phyloP scores from a whole-genome alignment of 1,140 invertebrate genomes.

The Bombus fervidus region DNA sequence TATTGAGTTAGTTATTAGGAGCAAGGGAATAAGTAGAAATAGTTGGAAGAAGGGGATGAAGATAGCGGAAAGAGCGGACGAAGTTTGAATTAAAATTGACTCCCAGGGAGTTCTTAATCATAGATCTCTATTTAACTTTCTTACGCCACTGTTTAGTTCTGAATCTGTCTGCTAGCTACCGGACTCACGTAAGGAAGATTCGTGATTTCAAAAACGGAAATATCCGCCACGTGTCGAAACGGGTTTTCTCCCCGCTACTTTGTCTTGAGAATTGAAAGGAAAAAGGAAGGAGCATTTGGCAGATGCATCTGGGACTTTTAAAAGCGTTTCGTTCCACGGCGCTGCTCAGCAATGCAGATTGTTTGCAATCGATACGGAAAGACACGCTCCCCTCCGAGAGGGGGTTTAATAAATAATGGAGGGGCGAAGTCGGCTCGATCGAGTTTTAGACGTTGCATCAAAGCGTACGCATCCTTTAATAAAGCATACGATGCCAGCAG shows the following conservation, averaged over 20 bases:
- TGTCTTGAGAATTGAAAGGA: neutral
- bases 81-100: slow-evolving; percentile 24
- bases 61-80: neutral
- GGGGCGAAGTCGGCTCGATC: slow-evolving; percentile 39
- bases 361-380: slow-evolving; percentile 36
- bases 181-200: neutral
- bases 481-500: slow-evolving; percentile 55
- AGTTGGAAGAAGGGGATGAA: neutral
- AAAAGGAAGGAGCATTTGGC: too few species aligned
- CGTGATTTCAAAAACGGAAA: neutral
- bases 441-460: slow-evolving; percentile 59
- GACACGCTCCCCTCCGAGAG: neutral
- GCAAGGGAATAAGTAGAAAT: neutral
- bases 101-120: neutral
- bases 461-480: slow-evolving; percentile 63
- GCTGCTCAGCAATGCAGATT: slow-evolving; percentile 28
- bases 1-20: slow-evolving; percentile 4
- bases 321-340: slow-evolving; percentile 2
- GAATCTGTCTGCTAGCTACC: neutral
- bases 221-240: neutral
- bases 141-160: neutral
- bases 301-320: slow-evolving; percentile 11
- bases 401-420: slow-evolving; percentile 51
- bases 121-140: neutral
- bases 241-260: neutral